Evolutionary conservation across 1,140 invertebrate genomes (phyloP).

Genomic region (Eriocheir sinensis): DNA sequence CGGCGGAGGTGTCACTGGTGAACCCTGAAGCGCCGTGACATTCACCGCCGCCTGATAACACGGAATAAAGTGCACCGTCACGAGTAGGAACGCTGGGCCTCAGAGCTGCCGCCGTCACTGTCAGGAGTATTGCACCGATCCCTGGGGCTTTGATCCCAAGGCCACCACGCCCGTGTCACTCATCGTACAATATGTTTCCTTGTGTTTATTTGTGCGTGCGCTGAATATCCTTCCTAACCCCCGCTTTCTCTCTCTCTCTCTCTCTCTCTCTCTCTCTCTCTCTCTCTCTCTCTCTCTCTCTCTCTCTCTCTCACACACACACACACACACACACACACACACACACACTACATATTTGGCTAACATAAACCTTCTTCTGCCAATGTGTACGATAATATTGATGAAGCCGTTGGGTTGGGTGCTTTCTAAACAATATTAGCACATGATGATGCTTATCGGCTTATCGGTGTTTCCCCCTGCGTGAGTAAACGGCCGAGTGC

Average conservation of each 20-base stretch:
- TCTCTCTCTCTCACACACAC: not conserved
- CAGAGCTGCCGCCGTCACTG: too few relatives aligned
- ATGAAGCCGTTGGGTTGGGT: too few relatives aligned
- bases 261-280: conserved; percentile 15
- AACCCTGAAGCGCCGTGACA: not conserved
- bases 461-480: not conserved
- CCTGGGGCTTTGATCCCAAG: not conserved
- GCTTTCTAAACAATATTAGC: too few relatives aligned
- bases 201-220: too few relatives aligned
- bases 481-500: not conserved
- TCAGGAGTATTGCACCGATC: not conserved
- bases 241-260: not conserved
- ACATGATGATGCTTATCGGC: too few relatives aligned
- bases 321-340: not conserved
- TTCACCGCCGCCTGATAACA: not conserved
- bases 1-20: not conserved
- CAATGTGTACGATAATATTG: too few relatives aligned
- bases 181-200: not conserved
- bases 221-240: not conserved
- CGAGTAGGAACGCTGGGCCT: too few relatives aligned
- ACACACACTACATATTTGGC: too few relatives aligned
- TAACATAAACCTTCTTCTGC: too few relatives aligned
- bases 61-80: not conserved
- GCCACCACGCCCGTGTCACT: not conserved
- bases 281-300: not conserved